These are phyloP conservation scores for Corythornis madagascariensis DNA, from an alignment of 2,113 vertebrate species.

Conservation along the genomic window DNA sequence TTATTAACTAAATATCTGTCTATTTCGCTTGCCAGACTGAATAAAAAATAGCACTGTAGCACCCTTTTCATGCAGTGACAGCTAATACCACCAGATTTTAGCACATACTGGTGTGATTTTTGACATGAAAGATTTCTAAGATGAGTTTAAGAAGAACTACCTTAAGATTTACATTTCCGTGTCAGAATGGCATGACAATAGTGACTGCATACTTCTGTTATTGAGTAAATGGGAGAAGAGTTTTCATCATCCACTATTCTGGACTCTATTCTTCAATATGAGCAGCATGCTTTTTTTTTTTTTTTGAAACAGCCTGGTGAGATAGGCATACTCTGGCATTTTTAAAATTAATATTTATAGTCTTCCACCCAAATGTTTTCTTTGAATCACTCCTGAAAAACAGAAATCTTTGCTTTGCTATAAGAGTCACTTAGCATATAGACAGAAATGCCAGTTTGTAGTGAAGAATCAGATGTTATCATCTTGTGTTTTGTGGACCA, in stretches of 20 bases:
- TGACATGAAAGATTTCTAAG: neutral
- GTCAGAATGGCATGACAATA: neutral
- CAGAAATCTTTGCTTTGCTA: neutral
- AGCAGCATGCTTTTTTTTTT: neutral
- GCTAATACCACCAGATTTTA: neutral
- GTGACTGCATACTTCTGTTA: neutral
- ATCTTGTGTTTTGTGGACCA: neutral
- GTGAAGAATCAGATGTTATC: neutral
- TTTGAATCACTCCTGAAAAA: neutral
- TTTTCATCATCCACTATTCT: neutral
- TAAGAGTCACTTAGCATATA: neutral
- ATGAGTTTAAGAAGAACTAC: neutral
- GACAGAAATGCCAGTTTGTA: neutral
- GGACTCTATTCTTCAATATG: neutral
- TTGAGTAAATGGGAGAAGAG: neutral
- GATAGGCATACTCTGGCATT: slow-evolving; percentile 7
- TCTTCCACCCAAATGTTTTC: neutral
- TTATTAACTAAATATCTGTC: slow-evolving; percentile 14
- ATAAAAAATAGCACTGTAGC: neutral
- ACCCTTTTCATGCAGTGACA: neutral
- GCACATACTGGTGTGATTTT: neutral
- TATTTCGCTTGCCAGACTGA: neutral
- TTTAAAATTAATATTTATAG: slow-evolving; percentile 43
- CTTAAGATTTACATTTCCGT: neutral
- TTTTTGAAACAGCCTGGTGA: neutral